A percentile compares a stretch with the other conserved stretches of the same genome.
Conservation (phyloP, 1,140 invertebrate genomes). For the Frieseomelitta varia region DNA sequence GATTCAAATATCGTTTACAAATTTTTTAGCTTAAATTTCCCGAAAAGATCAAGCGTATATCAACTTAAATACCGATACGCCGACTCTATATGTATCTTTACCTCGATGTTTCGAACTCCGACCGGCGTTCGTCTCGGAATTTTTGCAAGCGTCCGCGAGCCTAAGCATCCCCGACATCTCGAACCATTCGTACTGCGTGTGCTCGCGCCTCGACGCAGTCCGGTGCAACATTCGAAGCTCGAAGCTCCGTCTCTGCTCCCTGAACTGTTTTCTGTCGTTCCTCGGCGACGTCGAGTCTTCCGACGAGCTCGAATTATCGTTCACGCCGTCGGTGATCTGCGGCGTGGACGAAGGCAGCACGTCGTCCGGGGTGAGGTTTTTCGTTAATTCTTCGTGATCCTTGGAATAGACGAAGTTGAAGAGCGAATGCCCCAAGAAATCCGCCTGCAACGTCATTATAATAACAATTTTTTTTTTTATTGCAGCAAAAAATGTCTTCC, state of each 20-base stretch:
- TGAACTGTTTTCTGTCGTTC: conserved; percentile 67
- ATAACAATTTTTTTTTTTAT: background rate
- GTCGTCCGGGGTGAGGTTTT: conserved; percentile 85
- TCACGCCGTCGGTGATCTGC: conserved; percentile 67
- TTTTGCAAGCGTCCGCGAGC: conserved; percentile 71
- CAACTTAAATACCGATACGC: no score
- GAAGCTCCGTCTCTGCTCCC: conserved; percentile 82
- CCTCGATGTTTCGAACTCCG: conserved; percentile 64
- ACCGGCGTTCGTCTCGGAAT: conserved; percentile 50
- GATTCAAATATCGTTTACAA: no score
- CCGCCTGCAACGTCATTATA: conserved; percentile 84
- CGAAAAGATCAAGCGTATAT: no score
- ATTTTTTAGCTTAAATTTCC: no score
- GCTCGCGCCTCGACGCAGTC: conserved; percentile 81
- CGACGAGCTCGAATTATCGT: conserved; percentile 78
- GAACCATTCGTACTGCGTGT: conserved; percentile 83
- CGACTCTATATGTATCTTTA: no score
- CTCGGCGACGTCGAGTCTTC: conserved; percentile 73
- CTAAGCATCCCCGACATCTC: conserved; percentile 82
- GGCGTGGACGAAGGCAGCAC: conserved; percentile 69
- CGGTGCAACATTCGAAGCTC: conserved; percentile 84
- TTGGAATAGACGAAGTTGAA: conserved; percentile 89
- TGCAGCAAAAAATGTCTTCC: background rate
- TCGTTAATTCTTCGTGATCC: conserved; percentile 88
- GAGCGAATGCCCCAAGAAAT: conserved; percentile 92